Evolutionary conservation across 2,113 vertebrate species (phyloP).

Genomic region (Aleadryas rufinucha): DNA sequence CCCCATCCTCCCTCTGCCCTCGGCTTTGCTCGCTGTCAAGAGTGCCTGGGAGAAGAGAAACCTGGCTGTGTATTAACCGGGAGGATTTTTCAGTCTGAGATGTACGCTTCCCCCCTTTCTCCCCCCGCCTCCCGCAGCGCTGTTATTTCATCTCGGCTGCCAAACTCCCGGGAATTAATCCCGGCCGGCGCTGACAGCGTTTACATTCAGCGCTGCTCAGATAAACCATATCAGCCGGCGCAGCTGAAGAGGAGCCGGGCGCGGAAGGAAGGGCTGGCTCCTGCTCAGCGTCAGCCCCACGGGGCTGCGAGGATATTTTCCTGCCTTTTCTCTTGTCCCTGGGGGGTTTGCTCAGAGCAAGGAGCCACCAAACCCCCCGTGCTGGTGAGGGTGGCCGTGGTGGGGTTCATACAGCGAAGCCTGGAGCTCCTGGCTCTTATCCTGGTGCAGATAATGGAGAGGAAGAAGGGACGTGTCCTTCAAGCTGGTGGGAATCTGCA

Average conservation of each 20-base stretch:
- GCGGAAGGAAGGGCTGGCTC: constrained; percentile 35
- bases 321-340: not conserved
- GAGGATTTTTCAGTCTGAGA: constrained; percentile 23
- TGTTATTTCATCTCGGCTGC: constrained; percentile 29
- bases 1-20: not conserved
- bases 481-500: not conserved
- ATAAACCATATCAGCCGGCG: constrained; percentile 42
- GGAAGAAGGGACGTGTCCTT: not conserved
- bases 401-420: accelerated
- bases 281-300: constrained; percentile 29
- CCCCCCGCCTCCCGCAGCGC: not conserved
- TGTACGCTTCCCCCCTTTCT: not conserved
- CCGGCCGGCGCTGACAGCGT: constrained; percentile 51
- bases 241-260: constrained; percentile 45
- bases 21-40: not conserved
- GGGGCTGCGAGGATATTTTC: not conserved
- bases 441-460: not conserved
- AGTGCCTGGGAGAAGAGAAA: not conserved
- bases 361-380: accelerated
- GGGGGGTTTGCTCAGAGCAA: not conserved
- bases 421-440: not conserved
- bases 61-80: not conserved
- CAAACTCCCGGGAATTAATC: constrained; percentile 54
- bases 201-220: constrained; percentile 57
- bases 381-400: accelerated